phyloP scores from a whole-genome alignment of 2,888 invertebrate genomes.

The Temnothorax ravouxi region DNA sequence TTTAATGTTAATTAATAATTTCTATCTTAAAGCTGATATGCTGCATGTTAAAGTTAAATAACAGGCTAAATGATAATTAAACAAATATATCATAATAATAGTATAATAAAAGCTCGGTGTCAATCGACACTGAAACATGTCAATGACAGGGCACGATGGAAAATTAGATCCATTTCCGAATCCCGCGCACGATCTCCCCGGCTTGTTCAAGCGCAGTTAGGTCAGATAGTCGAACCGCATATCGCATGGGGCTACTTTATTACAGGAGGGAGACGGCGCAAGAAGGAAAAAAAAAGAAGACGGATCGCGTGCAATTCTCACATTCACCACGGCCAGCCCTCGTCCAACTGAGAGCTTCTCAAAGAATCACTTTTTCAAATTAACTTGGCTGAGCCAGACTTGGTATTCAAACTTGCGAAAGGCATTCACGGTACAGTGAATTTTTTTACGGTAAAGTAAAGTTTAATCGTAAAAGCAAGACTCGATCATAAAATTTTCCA shows the following conservation, averaged over 20 bases:
- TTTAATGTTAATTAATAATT: conserved; percentile 2
- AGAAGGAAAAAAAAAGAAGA: conserved; percentile 43
- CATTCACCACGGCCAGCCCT: conserved; percentile 48
- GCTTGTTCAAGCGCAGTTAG: conserved; percentile 61
- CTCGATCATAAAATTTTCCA: conserved; percentile 39
- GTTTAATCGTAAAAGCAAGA: conserved; percentile 41
- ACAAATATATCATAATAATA: neutral
- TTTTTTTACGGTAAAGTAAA: conserved; percentile 39
- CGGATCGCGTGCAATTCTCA: conserved; percentile 65
- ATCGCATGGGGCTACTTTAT: conserved; percentile 74
- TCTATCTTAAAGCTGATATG: neutral
- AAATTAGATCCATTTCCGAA: conserved; percentile 67
- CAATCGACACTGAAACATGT: conserved; percentile 21
- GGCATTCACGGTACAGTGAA: conserved; percentile 28
- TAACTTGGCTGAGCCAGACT: conserved; percentile 22
- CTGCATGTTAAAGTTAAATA: neutral
- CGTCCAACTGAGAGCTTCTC: conserved; percentile 40
- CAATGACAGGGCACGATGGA: conserved; percentile 24
- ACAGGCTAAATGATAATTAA: neutral
- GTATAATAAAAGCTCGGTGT: neutral
- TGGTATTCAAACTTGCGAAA: conserved; percentile 10
- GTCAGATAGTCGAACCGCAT: conserved; percentile 69
- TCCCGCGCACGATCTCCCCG: conserved; percentile 67
- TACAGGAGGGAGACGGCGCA: conserved; percentile 48
- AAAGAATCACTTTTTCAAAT: conserved; percentile 61